Conservation (phyloP, 2,113 vertebrate species). For the Aldabrachelys gigantea region DNA sequence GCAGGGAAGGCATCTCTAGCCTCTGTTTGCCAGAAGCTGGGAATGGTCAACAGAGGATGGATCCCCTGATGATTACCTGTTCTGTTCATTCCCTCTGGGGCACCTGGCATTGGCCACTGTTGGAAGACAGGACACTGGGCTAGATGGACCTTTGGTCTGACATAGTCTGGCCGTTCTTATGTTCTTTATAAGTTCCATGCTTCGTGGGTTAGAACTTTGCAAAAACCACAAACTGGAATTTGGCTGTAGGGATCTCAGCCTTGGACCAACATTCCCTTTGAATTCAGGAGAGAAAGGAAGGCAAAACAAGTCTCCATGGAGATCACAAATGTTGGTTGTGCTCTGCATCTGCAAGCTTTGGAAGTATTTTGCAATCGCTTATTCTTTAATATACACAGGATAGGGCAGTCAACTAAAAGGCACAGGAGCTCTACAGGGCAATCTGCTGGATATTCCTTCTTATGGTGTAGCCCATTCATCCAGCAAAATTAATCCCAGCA, state of each 20-base stretch:
- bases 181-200: background rate
- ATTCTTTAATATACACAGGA: too few relatives aligned
- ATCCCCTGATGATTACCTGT: too few relatives aligned
- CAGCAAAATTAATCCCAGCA: background rate
- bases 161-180: too few relatives aligned
- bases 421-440: too few relatives aligned
- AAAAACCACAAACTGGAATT: conserved; percentile 16
- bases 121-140: too few relatives aligned
- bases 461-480: background rate
- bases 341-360: background rate
- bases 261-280: background rate
- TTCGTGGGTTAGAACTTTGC: background rate
- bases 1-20: too few relatives aligned
- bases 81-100: too few relatives aligned
- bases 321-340: background rate
- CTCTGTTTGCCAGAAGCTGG: too few relatives aligned
- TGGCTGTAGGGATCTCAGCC: background rate
- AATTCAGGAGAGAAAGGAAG: background rate
- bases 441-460: background rate
- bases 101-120: too few relatives aligned
- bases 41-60: too few relatives aligned
- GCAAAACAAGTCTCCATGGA: fast-evolving
- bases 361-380: too few relatives aligned
- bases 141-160: too few relatives aligned
- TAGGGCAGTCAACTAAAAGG: background rate